These are phyloP conservation scores for Apamea anceps DNA, from an alignment of 2,888 invertebrate species.

Conservation along the genomic window DNA sequence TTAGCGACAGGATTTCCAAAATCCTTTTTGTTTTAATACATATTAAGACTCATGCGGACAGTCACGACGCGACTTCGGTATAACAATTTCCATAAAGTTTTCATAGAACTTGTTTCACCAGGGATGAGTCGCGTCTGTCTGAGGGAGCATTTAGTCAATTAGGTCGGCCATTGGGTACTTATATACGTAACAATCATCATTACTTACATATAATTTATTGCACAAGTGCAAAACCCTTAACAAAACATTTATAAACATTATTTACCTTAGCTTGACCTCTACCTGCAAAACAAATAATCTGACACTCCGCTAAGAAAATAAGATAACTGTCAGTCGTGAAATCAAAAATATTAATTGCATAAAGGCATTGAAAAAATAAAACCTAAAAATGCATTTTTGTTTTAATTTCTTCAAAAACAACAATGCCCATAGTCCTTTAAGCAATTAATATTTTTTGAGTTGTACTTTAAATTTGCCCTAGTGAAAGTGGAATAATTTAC, in stretches of 20 bases:
- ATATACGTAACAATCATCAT: not conserved
- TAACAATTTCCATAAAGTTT: not conserved
- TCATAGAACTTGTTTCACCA: not conserved
- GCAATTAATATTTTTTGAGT: not conserved
- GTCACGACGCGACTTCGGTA: not conserved
- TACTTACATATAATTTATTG: not conserved
- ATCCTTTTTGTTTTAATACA: not conserved
- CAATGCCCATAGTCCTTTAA: not conserved
- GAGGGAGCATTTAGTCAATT: not conserved
- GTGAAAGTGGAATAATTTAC: not conserved
- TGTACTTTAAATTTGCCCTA: not conserved
- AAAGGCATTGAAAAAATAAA: not conserved
- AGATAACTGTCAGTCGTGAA: not conserved
- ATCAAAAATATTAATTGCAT: not conserved
- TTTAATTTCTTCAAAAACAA: not conserved
- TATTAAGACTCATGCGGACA: not conserved
- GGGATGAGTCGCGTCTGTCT: not conserved
- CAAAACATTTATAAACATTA: constrained; percentile 4
- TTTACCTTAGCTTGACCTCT: not conserved
- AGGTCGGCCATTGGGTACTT: not conserved
- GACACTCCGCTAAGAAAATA: not conserved
- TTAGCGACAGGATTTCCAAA: not conserved
- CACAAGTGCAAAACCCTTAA: constrained; percentile 31
- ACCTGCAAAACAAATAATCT: not conserved
- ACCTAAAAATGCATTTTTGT: not conserved